Conservation (phyloP, 2,888 invertebrate genomes). For the Clunio marinus region DNA sequence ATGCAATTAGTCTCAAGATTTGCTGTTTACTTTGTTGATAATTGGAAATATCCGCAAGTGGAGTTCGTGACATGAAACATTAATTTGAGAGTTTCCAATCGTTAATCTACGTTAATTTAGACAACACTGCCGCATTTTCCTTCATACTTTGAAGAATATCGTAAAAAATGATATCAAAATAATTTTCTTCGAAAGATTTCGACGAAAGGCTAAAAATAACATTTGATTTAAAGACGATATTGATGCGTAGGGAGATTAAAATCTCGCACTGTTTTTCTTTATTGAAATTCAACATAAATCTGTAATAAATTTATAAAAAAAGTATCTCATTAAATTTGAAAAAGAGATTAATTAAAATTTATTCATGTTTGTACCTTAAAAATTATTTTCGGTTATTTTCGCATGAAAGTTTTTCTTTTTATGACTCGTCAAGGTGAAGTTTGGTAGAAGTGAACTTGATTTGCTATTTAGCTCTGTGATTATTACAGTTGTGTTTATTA, state of each 20-base stretch:
- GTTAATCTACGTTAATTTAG: no score
- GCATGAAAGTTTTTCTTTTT: not conserved
- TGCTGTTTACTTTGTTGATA: no score
- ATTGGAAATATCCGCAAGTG: no score
- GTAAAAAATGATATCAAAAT: constrained; percentile 29
- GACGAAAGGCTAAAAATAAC: constrained; percentile 23
- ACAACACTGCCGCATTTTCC: no score
- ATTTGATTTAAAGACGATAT: constrained; percentile 35
- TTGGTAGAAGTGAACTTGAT: no score
- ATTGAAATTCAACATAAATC: constrained; percentile 19
- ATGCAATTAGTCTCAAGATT: no score
- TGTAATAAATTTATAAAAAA: constrained; percentile 14
- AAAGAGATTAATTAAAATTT: constrained; percentile 33
- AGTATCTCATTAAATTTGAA: constrained; percentile 3
- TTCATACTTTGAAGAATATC: not conserved
- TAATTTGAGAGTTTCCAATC: not conserved
- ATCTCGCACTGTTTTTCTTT: not conserved
- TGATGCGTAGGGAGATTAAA: constrained; percentile 15
- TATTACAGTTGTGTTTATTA: no score
- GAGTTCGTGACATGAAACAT: no score
- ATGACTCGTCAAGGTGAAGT: not conserved
- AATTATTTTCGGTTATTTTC: not conserved
- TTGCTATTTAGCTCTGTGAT: no score
- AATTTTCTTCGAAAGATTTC: not conserved
- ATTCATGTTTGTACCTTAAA: not conserved